phyloP scores from a whole-genome alignment of 1,140 invertebrate genomes.

The Caligus rogercresseyi region DNA sequence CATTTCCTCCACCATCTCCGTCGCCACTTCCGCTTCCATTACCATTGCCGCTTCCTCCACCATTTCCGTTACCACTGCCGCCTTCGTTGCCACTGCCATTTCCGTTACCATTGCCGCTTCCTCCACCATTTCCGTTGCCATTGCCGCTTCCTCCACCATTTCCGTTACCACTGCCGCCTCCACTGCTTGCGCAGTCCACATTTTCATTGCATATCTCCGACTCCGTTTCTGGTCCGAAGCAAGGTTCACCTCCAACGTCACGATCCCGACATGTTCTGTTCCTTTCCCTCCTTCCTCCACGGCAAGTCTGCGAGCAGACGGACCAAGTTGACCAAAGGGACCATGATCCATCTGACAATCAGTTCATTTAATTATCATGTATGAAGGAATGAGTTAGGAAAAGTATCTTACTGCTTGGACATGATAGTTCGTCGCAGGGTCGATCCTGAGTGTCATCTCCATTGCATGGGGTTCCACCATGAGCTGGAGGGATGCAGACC shows the following conservation, averaged over 20 bases:
- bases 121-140: neutral
- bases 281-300: neutral
- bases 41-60: neutral
- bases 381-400: too few relatives aligned
- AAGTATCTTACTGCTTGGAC: neutral
- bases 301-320: neutral
- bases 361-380: neutral
- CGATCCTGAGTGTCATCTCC: neutral
- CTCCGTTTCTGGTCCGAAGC: neutral
- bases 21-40: neutral
- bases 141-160: neutral
- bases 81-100: neutral
- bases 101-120: neutral
- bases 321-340: neutral
- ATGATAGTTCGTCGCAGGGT: neutral
- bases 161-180: too few relatives aligned
- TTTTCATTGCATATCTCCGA: neutral
- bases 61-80: neutral
- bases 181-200: neutral
- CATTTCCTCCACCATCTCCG: conserved; percentile 1
- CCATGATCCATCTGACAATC: neutral
- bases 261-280: neutral
- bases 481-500: neutral
- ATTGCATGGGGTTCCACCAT: neutral
- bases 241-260: neutral